phyloP scores from a whole-genome alignment of 1,140 invertebrate species.

The Zaprionus capensis region DNA sequence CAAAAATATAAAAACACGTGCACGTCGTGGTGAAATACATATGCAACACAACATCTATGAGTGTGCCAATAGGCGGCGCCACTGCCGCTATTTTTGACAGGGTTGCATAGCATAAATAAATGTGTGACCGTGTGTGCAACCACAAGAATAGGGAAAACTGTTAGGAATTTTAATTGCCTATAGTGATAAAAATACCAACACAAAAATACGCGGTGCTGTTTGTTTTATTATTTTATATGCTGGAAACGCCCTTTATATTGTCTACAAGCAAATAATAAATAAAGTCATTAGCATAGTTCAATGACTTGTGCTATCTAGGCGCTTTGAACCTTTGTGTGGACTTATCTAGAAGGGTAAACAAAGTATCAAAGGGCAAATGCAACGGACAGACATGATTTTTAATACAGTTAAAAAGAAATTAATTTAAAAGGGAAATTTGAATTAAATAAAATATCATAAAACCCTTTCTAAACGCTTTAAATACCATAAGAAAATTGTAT shows the following conservation, averaged over 20 bases:
- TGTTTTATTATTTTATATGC: not conserved
- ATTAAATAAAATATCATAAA: not conserved
- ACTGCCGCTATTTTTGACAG: conserved; percentile 17
- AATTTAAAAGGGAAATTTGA: not conserved
- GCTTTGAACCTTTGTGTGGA: not conserved
- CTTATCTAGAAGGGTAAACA: conserved; percentile 31
- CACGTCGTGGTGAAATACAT: not conserved
- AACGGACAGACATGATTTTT: not conserved
- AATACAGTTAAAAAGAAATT: not conserved
- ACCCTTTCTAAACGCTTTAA: not conserved
- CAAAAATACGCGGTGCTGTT: not conserved
- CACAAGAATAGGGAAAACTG: not conserved
- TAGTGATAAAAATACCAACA: not conserved
- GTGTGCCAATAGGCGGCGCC: conserved; percentile 38
- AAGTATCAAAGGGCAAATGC: not conserved
- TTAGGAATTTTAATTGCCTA: conserved; percentile 2
- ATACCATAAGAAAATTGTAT: not conserved
- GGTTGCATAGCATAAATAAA: conserved; percentile 16
- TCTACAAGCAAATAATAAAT: not conserved
- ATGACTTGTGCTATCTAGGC: conserved; percentile 22
- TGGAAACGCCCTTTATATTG: conserved; percentile 1
- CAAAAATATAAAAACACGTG: conserved; percentile 32
- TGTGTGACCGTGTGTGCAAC: conserved; percentile 20
- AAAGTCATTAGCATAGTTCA: conserved; percentile 14
- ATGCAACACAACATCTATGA: not conserved